Evolutionary conservation across 92 coral and sea anemone species (phyloP).

Genomic region (Paragorgia papillata): DNA sequence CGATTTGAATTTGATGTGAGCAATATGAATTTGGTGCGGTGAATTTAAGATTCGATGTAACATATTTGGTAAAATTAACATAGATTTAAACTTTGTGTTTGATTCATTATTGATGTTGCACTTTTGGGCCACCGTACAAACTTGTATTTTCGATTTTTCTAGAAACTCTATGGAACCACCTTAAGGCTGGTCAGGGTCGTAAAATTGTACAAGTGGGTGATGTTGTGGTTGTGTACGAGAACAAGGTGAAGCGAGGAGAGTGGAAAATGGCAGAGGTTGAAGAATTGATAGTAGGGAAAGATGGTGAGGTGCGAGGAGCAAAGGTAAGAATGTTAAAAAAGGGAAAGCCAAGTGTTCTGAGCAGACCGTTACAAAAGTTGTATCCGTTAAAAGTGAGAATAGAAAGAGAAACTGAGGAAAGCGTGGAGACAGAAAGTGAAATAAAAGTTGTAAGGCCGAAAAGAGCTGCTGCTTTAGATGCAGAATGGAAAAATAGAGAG

Average conservation of each 20-base stretch:
- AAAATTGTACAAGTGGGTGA: no score
- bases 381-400: neutral
- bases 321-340: neutral
- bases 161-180: no score
- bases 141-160: no score
- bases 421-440: neutral
- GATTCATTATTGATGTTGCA: no score
- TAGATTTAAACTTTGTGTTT: no score
- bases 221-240: no score
- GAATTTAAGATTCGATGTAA: no score
- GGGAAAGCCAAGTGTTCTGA: neutral
- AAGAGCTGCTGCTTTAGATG: constrained; percentile 48
- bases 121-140: no score
- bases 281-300: constrained; percentile 3
- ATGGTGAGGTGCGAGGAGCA: constrained; percentile 5
- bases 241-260: neutral
- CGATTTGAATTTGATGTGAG: no score
- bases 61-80: no score
- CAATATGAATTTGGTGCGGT: no score
- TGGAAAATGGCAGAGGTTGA: neutral
- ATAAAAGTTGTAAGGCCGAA: neutral
- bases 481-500: constrained; percentile 42
- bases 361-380: neutral
- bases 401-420: neutral
- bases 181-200: no score